Conservation (phyloP, 2,888 invertebrate species). For the Sclerodermus sp. region DNA sequence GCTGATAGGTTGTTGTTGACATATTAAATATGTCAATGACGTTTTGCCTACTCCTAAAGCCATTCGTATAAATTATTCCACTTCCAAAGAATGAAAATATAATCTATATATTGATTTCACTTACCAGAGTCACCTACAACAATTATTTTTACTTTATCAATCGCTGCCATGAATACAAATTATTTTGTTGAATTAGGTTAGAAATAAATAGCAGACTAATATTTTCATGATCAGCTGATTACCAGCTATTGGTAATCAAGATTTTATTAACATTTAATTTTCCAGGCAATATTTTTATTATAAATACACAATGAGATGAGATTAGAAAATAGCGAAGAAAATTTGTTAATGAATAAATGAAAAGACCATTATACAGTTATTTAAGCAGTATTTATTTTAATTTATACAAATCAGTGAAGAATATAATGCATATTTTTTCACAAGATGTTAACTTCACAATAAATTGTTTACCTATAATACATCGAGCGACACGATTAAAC, state of each 20-base stretch:
- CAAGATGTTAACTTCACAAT: not conserved
- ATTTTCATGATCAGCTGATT: no score
- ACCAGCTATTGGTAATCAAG: no score
- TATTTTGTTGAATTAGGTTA: no score
- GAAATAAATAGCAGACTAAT: no score
- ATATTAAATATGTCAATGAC: conserved; percentile 87
- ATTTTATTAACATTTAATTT: no score
- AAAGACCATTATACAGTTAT: no score
- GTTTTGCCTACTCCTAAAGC: conserved; percentile 92
- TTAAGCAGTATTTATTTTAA: conserved; percentile 4
- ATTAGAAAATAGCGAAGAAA: no score
- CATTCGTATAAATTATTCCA: not conserved
- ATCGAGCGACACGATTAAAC: not conserved
- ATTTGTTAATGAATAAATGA: no score
- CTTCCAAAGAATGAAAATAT: not conserved
- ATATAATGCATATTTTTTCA: conserved; percentile 1
- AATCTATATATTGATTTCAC: conserved; percentile 9
- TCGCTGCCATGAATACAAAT: conserved; percentile 86
- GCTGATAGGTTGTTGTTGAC: conserved; percentile 80
- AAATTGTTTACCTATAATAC: not conserved
- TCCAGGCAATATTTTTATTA: no score
- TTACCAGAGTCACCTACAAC: conserved; percentile 90
- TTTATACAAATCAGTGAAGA: conserved; percentile 11
- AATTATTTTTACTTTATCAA: conserved; percentile 88
- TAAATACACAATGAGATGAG: no score